phyloP scores from a whole-genome alignment of 2,113 vertebrate species.

The Nerophis lumbriciformis region DNA sequence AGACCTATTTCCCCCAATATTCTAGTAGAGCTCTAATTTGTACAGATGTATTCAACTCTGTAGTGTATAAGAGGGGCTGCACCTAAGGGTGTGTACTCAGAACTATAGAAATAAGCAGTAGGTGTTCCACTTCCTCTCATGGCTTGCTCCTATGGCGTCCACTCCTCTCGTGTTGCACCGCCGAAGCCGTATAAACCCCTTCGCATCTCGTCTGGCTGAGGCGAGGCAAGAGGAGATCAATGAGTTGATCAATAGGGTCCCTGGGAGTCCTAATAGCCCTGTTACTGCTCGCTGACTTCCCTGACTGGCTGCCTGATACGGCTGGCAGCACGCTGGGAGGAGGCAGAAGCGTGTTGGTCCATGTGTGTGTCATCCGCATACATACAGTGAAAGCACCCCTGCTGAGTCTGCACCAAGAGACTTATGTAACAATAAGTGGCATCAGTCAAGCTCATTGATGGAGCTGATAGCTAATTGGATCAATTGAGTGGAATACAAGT shows the following conservation, averaged over 20 bases:
- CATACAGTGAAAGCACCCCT: slow-evolving; percentile 24
- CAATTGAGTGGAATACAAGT: too few species aligned
- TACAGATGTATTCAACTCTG: too few species aligned
- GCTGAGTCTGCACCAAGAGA: slow-evolving; percentile 42
- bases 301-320: slow-evolving; percentile 52
- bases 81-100: not conserved
- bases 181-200: slow-evolving; percentile 45
- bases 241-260: slow-evolving; percentile 67
- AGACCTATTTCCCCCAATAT: too few species aligned
- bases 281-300: slow-evolving; percentile 65
- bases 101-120: too few species aligned
- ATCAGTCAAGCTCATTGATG: slow-evolving; percentile 35
- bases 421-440: slow-evolving; percentile 48
- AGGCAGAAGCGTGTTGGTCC: slow-evolving; percentile 5
- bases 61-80: too few species aligned
- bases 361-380: slow-evolving; percentile 23
- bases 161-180: slow-evolving; percentile 15
- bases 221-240: slow-evolving; percentile 63
- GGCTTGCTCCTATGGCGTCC: slow-evolving; percentile 8
- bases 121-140: slow-evolving; percentile 2
- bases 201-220: slow-evolving; percentile 45
- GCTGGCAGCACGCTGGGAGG: slow-evolving; percentile 36
- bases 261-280: slow-evolving; percentile 66
- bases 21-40: too few species aligned
- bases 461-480: slow-evolving; percentile 19